phyloP scores from a whole-genome alignment of 2,113 vertebrate species.

The Heterocephalus glaber region DNA sequence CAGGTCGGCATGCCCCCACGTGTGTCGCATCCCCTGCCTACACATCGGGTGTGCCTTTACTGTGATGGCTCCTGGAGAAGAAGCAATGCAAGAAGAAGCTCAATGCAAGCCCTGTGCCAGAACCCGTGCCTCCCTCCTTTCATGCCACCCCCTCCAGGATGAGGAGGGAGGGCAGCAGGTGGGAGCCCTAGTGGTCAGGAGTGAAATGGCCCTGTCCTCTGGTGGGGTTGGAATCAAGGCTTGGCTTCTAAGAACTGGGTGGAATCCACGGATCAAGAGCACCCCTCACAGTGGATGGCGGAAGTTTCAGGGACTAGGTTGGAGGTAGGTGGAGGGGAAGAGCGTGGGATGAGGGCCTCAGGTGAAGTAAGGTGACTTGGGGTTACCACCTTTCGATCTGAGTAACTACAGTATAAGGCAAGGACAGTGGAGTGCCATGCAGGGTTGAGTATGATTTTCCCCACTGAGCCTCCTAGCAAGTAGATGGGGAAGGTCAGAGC shows the following conservation, averaged over 20 bases:
- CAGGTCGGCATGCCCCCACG: background rate
- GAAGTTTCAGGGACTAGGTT: background rate
- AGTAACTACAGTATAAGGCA: background rate
- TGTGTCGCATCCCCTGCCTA: background rate
- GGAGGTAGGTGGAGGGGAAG: background rate
- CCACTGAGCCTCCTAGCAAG: background rate
- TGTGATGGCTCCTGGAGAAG: background rate
- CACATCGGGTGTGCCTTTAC: background rate
- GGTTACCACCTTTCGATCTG: background rate
- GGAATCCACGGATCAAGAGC: background rate
- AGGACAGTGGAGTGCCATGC: background rate
- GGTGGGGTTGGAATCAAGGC: background rate
- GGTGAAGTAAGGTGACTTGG: background rate
- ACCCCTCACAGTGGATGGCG: background rate
- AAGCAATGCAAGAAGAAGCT: background rate
- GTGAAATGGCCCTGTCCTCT: background rate
- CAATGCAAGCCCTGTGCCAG: background rate
- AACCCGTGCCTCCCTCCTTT: too few species aligned
- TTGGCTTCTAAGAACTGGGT: background rate
- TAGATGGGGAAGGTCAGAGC: background rate
- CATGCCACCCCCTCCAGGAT: rapidly evolving
- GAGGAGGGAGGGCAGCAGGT: background rate
- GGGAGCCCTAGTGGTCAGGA: background rate
- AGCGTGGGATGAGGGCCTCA: background rate
- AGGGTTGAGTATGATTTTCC: background rate